Base-by-base conservation (phyloP, 1,140 invertebrate species). In the Heliconius congener region DNA sequence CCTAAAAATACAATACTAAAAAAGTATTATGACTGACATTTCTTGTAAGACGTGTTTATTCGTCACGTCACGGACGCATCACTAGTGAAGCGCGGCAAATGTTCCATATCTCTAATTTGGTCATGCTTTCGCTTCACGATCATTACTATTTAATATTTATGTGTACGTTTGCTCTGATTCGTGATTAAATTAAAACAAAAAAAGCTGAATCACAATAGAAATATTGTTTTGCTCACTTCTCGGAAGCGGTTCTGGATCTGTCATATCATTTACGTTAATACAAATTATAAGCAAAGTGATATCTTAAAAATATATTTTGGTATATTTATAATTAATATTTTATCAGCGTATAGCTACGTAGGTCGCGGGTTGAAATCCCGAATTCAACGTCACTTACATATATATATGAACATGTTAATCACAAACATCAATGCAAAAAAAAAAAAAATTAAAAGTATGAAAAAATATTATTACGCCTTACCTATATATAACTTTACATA, bases 111-210 rank as follows among this genome's bases (percentile, higher is more conserved):
- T 80, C 76, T 77, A 83, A 86, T 80, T 86, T 78, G 70, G 88
- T 88, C 88, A 91, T 92, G 90, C 90, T 92, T 90, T 92, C 87
- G 83, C 84, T 85, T 76, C 76, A 78, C 81, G 83, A 82, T 73
- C 80, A 83, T 74, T 81, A 81, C 50, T 83, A 79, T 83, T 82
- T 77, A 82, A 66, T 66, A 66, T 66, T 66, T 27, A 66, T 66
- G 55, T 77, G 80, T 78, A 82, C 74, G 78, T 76, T 81, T 60
- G 80, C 79, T 80, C 79, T 81, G 81, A 81, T 81, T 84, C 81
- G 70, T 84, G 81, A 81, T 81, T 77, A 42, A 81, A 81, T 78
- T 76, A 78, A 50, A 76, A 66, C 37, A 76, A 80, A 80, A 66
- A 80, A 76, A 71, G 46, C 18, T 74, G 74, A 52, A 71, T 60